phyloP scores from a whole-genome alignment of 2,113 vertebrate species.

The Bufo gargarizans region DNA sequence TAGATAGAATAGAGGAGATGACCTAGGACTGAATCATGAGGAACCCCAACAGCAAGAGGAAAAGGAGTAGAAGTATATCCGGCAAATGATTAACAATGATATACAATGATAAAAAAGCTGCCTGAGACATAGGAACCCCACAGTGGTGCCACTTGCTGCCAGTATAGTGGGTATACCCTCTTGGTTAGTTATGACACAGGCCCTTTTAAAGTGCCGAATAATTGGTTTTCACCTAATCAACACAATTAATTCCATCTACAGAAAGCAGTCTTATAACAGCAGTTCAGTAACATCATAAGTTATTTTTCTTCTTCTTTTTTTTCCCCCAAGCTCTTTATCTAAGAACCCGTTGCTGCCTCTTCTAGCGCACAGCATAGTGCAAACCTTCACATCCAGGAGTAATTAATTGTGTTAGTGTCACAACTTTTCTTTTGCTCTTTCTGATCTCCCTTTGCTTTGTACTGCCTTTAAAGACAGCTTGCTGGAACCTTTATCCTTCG shows the following conservation, averaged over 20 bases:
- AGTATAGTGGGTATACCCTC: neutral
- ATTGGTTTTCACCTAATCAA: conserved; percentile 42
- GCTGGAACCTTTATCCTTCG: conserved; percentile 69
- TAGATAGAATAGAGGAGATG: too few species aligned
- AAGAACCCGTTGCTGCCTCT: conserved; percentile 69
- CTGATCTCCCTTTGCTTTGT: conserved; percentile 76
- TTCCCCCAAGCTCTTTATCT: conserved; percentile 66
- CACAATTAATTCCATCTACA: conserved; percentile 65
- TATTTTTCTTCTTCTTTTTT: conserved; percentile 65
- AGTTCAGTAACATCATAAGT: conserved; percentile 68
- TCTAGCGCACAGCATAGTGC: conserved; percentile 73
- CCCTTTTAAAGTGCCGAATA: too few species aligned
- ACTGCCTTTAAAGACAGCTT: conserved; percentile 74
- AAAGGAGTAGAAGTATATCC: too few species aligned
- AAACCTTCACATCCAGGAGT: conserved; percentile 76
- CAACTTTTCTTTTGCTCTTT: conserved; percentile 72
- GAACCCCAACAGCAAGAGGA: too few species aligned
- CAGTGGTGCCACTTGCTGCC: too few species aligned
- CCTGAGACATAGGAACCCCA: too few species aligned
- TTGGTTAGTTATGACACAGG: neutral
- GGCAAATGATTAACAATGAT: too few species aligned
- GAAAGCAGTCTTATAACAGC: conserved; percentile 59
- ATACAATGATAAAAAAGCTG: too few species aligned
- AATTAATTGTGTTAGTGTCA: conserved; percentile 79
- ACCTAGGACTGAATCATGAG: too few species aligned